Percentiles rank a stretch among this genome's conserved stretches.
phyloP scores from a whole-genome alignment of 2,113 vertebrate genomes.

The Microcebus lehilahytsara region DNA sequence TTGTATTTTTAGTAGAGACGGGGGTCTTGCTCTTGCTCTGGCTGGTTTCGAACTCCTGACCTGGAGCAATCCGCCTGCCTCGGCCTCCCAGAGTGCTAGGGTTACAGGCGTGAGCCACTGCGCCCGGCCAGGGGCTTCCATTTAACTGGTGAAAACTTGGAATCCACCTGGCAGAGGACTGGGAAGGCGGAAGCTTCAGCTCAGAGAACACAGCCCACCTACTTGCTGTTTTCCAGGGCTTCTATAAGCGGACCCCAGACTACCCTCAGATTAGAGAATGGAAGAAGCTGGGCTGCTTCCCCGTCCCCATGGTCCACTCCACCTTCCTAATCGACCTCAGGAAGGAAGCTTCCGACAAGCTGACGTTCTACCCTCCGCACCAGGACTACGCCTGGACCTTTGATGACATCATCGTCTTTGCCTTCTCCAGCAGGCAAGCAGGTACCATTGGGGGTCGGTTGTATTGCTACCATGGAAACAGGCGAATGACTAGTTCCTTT shows the following conservation, averaged over 20 bases:
- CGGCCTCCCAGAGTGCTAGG: no score
- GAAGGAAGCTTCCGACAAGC: conserved; percentile 87
- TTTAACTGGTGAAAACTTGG: not conserved
- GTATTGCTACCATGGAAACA: not conserved
- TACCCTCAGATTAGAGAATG: conserved; percentile 95
- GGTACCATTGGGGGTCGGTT: conserved; percentile 80
- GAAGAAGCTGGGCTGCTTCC: conserved; percentile 93
- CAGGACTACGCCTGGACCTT: conserved; percentile 97
- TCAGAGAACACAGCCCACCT: not conserved
- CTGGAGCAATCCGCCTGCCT: no score
- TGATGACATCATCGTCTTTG: conserved; percentile 98
- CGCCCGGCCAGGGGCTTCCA: not conserved
- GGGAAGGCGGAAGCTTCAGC: not conserved
- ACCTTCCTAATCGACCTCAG: conserved; percentile 95
- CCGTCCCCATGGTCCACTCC: conserved; percentile 97
- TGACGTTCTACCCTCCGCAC: conserved; percentile 94
- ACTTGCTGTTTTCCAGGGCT: conserved; percentile 87
- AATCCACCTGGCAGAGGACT: not conserved
- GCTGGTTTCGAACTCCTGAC: no score
- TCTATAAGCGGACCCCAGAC: conserved; percentile 95
- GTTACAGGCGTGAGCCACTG: no score
- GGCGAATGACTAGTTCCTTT: not conserved
- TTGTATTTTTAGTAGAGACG: no score
- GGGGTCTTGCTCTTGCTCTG: no score
- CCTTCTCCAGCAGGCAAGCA: conserved; percentile 94